A percentile compares a stretch with the other conserved stretches of the same genome.
Evolutionary conservation across 2,797 vertebrate species (phyloP).

Genomic region (Florisuga fusca): DNA sequence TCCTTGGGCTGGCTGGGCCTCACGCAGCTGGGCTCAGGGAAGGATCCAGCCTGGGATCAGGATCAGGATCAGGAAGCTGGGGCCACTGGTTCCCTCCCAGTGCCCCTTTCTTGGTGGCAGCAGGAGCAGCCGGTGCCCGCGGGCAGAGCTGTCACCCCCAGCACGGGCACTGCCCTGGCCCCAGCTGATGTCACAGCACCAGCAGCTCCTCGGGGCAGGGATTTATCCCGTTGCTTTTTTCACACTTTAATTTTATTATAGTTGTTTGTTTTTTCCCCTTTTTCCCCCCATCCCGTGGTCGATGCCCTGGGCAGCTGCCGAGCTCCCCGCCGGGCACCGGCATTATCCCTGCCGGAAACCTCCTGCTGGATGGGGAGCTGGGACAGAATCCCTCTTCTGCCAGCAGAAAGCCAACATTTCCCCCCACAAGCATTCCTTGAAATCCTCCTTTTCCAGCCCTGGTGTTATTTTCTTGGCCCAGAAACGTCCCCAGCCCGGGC

Average conservation of each 20-base stretch:
- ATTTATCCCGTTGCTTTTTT: not conserved
- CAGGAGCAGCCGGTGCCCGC: not conserved
- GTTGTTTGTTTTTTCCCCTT: accelerated
- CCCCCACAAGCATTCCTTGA: not conserved
- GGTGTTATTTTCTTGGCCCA: not conserved
- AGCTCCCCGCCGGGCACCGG: not conserved
- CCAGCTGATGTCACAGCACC: not conserved
- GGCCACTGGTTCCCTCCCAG: accelerated
- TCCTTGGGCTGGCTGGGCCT: too few relatives aligned
- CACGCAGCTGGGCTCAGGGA: too few relatives aligned
- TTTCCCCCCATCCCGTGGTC: accelerated
- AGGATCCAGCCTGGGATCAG: too few relatives aligned
- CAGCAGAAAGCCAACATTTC: not conserved
- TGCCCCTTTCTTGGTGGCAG: not conserved
- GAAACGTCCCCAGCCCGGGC: accelerated
- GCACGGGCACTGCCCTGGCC: not conserved
- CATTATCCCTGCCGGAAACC: not conserved
- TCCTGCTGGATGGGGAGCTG: not conserved
- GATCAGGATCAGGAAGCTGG: too few relatives aligned
- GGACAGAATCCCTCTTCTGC: not conserved
- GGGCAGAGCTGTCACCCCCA: not conserved
- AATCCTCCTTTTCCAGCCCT: not conserved
- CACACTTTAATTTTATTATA: not conserved
- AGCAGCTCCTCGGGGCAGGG: not conserved
- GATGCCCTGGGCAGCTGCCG: accelerated